phyloP scores from a whole-genome alignment of 2,797 vertebrate genomes.

The Sciaenops ocellatus region DNA sequence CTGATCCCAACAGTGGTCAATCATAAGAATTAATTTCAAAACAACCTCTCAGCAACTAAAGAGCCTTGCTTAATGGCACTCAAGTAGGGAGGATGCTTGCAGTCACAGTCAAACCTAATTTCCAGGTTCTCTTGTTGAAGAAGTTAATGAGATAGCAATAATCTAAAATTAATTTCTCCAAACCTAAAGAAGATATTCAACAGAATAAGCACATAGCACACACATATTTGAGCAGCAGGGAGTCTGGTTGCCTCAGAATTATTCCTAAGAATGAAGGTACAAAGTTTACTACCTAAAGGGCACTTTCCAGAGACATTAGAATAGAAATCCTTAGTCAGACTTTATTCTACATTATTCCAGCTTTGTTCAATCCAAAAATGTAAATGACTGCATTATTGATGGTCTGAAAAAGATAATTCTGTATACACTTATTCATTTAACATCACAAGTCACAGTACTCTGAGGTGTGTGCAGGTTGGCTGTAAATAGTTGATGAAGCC shows the following conservation, averaged over 20 bases:
- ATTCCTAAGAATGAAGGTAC: constrained; percentile 12
- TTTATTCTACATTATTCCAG: constrained; percentile 1
- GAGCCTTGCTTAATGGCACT: neutral
- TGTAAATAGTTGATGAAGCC: constrained; percentile 72
- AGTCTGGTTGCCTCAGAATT: constrained; percentile 8
- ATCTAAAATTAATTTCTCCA: constrained; percentile 5
- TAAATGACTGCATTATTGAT: constrained; percentile 49
- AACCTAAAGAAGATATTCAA: constrained; percentile 17
- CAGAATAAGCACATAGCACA: constrained; percentile 8
- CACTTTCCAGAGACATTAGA: constrained; percentile 20
- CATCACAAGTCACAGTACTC: constrained; percentile 33
- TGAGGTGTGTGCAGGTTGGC: constrained; percentile 53
- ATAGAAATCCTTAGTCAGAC: neutral
- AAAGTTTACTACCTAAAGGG: constrained; percentile 9
- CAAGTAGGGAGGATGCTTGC: neutral
- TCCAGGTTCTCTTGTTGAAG: neutral
- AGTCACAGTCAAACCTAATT: constrained; percentile 2
- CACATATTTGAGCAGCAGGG: constrained; percentile 15
- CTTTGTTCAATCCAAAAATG: constrained; percentile 37
- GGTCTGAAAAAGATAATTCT: constrained; percentile 39
- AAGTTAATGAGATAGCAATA: neutral
- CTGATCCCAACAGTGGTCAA: neutral
- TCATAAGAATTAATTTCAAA: neutral
- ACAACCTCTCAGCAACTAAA: neutral
- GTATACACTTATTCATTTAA: constrained; percentile 50